Evolutionary conservation across 2,113 vertebrate species (phyloP), one percentile per base, ranked within the genome.

Genomic region (Phycodurus eques): DNA sequence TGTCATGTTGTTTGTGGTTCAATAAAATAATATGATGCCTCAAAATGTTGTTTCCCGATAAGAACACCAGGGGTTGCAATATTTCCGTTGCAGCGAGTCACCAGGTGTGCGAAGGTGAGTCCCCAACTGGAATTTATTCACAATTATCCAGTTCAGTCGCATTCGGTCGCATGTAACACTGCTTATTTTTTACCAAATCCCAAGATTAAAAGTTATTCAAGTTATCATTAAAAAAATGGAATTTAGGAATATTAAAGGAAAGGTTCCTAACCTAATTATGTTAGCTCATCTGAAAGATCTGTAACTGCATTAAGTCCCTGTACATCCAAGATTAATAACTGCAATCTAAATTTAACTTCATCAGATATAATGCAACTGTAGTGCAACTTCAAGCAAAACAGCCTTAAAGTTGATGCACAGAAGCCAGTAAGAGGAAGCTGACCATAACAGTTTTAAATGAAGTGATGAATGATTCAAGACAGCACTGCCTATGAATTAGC

Each of bases 391-490:
- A 53, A 64, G 67, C 19, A 57, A 8, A 27, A 49, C 19, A 27
- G n/a, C 53, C 67, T 64, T 64, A 15, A 53, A 51, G 13, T 35
- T n/a, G 22, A 17, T 59, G 33, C 60, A 70, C 56, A 43, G 67
- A 63, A 44, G 47, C 44, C 15, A 35, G 51, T 53, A 60, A 46
- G n/a, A 68, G 51, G 51, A 54, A 68, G n/a, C 56, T 51, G 42
- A 27, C 54, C 46, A 43, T 69, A 13, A 75, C 66, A 73, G 10
- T 47, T 4, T 46, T 2, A 69, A 31, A 65, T 44, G 31, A 53
- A 27, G 35, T 27, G 59, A 72, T 59, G 8, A 62, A 68, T 60
- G 44, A 74, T 68, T 68, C 22, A 76, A 71, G n/a, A 11, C 33
- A 11, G 27, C 27, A 65, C 27, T 17, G 49, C 71, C 57, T 31